These are phyloP conservation scores for Tribolium castaneum DNA, from an alignment of 1,140 invertebrate species.

Conservation along the genomic window DNA sequence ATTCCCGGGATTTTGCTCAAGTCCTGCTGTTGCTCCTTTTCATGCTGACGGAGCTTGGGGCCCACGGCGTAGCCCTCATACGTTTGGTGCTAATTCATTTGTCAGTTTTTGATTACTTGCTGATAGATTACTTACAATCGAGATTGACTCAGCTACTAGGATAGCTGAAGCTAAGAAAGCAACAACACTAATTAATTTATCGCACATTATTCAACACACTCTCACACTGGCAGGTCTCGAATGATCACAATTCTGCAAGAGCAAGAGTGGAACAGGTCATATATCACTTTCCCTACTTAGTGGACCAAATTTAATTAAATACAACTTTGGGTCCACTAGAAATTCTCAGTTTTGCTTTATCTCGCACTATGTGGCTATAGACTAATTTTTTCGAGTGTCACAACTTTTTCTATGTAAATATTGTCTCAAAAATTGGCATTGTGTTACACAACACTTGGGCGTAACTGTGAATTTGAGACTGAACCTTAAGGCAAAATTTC, in stretches of 20 bases:
- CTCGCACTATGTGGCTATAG: neutral
- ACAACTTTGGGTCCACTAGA: neutral
- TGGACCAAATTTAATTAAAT: constrained; percentile 31
- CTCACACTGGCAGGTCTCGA: neutral
- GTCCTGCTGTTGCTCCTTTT: constrained; percentile 75
- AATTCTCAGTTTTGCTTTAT: neutral
- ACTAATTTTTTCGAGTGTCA: neutral
- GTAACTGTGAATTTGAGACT: constrained; percentile 20
- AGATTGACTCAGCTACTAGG: constrained; percentile 1
- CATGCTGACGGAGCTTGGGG: constrained; percentile 48
- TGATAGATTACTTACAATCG: constrained; percentile 35
- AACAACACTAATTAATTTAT: constrained; percentile 21
- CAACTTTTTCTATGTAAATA: neutral
- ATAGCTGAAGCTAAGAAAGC: constrained; percentile 4
- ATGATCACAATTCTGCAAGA: constrained; percentile 18
- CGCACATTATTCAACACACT: constrained; percentile 37
- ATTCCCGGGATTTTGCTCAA: constrained; percentile 81
- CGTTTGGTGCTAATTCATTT: constrained; percentile 14
- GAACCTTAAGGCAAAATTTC: constrained; percentile 15
- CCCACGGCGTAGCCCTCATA: constrained; percentile 37
- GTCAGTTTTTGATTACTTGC: neutral
- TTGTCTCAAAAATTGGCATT: neutral
- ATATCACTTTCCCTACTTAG: constrained; percentile 41
- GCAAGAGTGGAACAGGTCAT: constrained; percentile 9
- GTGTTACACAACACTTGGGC: neutral